Conservation (phyloP, 2,888 invertebrate species). For the Panorpa germanica region DNA sequence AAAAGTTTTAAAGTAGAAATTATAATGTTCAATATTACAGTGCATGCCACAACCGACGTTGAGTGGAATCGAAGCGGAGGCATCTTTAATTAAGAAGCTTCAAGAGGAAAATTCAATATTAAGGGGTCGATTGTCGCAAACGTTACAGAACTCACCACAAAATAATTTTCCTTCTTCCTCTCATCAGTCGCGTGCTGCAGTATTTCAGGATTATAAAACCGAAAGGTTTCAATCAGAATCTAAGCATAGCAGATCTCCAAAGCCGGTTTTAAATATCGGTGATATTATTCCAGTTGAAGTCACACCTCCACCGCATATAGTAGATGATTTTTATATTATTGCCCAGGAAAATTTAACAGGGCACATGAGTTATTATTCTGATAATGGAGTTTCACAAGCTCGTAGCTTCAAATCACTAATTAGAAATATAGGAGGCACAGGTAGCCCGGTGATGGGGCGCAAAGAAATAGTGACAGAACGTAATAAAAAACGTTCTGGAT, state of each 20-base stretch:
- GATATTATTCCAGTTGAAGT: constrained; percentile 44
- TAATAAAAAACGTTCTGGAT: constrained; percentile 22
- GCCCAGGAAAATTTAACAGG: constrained; percentile 45
- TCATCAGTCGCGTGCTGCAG: constrained; percentile 10
- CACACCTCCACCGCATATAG: constrained; percentile 56
- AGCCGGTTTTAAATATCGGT: constrained; percentile 29
- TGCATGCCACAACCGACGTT: constrained; percentile 76
- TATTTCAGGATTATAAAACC: constrained; percentile 10
- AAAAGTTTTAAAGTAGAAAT: constrained; percentile 33
- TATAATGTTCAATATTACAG: constrained; percentile 77
- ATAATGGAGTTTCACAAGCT: constrained; percentile 41
- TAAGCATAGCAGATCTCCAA: constrained; percentile 13
- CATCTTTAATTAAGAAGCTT: constrained; percentile 54
- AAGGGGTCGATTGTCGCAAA: constrained; percentile 31
- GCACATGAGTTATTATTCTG: constrained; percentile 24
- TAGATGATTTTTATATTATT: constrained; percentile 83
- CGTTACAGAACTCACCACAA: constrained; percentile 20
- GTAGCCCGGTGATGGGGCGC: constrained; percentile 62
- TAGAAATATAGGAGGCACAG: constrained; percentile 57
- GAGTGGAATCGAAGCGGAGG: constrained; percentile 72
- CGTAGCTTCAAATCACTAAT: constrained; percentile 61
- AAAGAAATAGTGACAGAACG: constrained; percentile 28
- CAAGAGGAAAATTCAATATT: constrained; percentile 70
- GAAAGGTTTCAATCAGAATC: constrained; percentile 7
- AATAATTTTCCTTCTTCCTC: constrained; percentile 1